These are phyloP conservation scores for Oryzias woworae DNA, from an alignment of 2,113 vertebrate genomes.

Conservation along the genomic window DNA sequence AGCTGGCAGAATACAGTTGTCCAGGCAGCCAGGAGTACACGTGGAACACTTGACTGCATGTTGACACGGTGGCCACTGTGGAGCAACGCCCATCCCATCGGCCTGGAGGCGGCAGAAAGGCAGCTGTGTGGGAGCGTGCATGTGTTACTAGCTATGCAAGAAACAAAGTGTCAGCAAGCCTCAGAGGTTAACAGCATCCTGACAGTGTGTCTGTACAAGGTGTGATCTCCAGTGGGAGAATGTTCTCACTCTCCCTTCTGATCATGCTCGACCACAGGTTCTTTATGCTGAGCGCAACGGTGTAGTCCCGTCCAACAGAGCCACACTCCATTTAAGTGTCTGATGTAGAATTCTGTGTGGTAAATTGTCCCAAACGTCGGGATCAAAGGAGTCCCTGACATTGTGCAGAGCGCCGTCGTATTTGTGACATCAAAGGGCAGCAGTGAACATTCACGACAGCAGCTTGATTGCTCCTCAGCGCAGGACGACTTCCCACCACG, in stretches of 20 bases:
- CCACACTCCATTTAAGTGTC: conserved; percentile 17
- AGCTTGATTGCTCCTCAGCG: conserved; percentile 54
- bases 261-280: conserved; percentile 39
- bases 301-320: conserved; percentile 49
- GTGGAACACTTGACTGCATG: conserved; percentile 69
- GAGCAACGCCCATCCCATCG: conserved; percentile 38
- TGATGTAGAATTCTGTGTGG: conserved; percentile 68
- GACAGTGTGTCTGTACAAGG: conserved; percentile 60
- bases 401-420: conserved; percentile 54
- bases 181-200: conserved; percentile 47
- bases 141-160: conserved; percentile 69
- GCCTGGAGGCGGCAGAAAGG: conserved; percentile 27
- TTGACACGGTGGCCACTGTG: conserved; percentile 64
- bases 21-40: conserved; percentile 43
- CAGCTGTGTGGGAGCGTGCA: conserved; percentile 51
- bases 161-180: conserved; percentile 67
- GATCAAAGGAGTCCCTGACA: conserved; percentile 73
- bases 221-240: conserved; percentile 64
- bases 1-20: conserved; percentile 59
- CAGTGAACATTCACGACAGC: conserved; percentile 35
- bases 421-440: conserved; percentile 57
- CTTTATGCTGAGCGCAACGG: conserved; percentile 41
- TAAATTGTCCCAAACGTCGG: conserved; percentile 72
- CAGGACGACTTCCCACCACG: conserved; percentile 34
- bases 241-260: conserved; percentile 37